Evolutionary conservation across 1,140 invertebrate genomes (phyloP).

Genomic region (Leptopilina clavipes): DNA sequence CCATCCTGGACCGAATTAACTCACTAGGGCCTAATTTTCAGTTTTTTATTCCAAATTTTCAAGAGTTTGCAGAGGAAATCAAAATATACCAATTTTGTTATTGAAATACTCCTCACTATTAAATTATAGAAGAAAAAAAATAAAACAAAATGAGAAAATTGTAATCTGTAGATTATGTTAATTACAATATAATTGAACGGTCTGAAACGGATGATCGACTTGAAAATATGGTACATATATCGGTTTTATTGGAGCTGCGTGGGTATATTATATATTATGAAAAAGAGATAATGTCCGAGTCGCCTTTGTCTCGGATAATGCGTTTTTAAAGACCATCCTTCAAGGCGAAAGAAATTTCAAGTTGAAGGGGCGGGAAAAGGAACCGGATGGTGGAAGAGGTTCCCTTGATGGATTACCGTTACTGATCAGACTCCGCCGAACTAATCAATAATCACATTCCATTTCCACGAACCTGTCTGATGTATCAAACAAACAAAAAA

Average conservation of each 20-base stretch:
- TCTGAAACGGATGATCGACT: conserved; percentile 50
- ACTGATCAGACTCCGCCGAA: conserved; percentile 55
- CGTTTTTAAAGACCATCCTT: conserved; percentile 63
- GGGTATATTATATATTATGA: conserved; percentile 5
- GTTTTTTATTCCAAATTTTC: too few relatives aligned
- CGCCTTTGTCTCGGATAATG: conserved; percentile 47
- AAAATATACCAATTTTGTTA: too few relatives aligned
- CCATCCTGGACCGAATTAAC: not conserved
- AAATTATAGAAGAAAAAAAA: not conserved
- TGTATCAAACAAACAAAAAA: not conserved
- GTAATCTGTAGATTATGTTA: conserved; percentile 38
- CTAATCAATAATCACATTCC: conserved; percentile 56
- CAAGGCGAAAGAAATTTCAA: conserved; percentile 38
- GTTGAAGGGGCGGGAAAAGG: conserved; percentile 49
- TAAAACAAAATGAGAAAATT: not conserved
- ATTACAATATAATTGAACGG: conserved; percentile 63
- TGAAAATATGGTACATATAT: conserved; percentile 53
- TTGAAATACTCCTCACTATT: too few relatives aligned
- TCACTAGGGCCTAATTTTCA: too few relatives aligned
- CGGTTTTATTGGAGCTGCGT: conserved; percentile 54
- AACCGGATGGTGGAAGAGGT: conserved; percentile 52
- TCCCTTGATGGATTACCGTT: conserved; percentile 59
- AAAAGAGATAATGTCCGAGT: conserved; percentile 51
- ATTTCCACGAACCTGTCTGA: not conserved
- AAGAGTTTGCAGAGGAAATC: too few relatives aligned